These are phyloP conservation scores for Tenthredo distinguenda DNA, from an alignment of 2,888 invertebrate species.

Conservation along the genomic window DNA sequence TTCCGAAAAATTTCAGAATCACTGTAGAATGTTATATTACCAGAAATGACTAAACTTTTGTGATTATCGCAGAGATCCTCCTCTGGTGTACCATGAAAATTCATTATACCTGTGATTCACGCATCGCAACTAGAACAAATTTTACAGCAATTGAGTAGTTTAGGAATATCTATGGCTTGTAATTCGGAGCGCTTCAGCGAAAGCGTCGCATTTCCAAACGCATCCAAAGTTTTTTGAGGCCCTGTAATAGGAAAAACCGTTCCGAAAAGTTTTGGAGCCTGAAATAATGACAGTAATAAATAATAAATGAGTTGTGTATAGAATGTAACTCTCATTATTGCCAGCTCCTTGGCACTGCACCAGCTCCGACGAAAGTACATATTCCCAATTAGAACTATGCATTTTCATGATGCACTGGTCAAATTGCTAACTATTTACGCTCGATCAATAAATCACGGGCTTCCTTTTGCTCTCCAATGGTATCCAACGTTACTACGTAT, in stretches of 20 bases:
- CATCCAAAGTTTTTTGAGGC: not conserved
- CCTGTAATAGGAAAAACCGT: not conserved
- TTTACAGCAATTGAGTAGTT: not conserved
- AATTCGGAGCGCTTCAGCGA: not conserved
- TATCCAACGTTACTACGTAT: not conserved
- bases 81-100: not conserved
- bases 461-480: not conserved
- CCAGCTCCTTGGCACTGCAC: not conserved
- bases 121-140: not conserved
- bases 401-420: not conserved
- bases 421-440: not conserved
- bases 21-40: not conserved
- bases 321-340: not conserved
- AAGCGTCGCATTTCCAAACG: not conserved
- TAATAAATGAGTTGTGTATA: not conserved
- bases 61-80: not conserved
- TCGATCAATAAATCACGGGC: not conserved
- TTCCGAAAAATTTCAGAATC: slow-evolving; percentile 17
- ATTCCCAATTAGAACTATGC: not conserved
- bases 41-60: not conserved
- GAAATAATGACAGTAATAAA: not conserved
- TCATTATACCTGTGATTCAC: not conserved
- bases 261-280: not conserved
- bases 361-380: not conserved
- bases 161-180: not conserved